A percentile compares a stretch with the other conserved stretches of the same genome.
Evolutionary conservation across 2,113 vertebrate species (phyloP).

Genomic region (Hipposideros armiger): DNA sequence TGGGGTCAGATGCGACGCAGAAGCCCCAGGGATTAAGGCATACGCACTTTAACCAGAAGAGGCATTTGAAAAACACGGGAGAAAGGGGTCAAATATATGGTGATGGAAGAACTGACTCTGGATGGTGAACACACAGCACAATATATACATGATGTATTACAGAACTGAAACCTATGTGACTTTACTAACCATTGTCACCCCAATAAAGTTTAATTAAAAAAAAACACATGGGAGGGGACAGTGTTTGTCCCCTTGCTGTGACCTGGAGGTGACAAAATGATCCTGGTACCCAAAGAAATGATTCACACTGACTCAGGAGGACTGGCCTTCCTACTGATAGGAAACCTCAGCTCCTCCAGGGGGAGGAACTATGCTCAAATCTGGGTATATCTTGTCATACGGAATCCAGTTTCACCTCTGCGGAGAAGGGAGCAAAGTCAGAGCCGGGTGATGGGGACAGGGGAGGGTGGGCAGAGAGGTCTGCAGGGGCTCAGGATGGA

Average conservation of each 20-base stretch:
- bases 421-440: too few relatives aligned
- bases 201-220: too few relatives aligned
- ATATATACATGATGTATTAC: too few relatives aligned
- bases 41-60: neutral
- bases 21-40: neutral
- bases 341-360: neutral
- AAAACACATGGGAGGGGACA: neutral
- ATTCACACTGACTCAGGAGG: neutral
- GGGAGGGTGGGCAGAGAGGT: neutral
- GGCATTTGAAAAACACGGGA: neutral
- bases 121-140: too few relatives aligned
- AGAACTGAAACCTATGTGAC: too few relatives aligned
- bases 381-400: rapidly evolving
- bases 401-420: neutral
- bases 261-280: neutral
- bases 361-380: neutral
- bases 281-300: neutral
- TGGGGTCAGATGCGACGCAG: neutral
- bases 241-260: too few relatives aligned
- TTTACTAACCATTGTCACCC: too few relatives aligned
- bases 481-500: neutral
- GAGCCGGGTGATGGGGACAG: rapidly evolving
- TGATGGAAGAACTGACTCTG: too few relatives aligned
- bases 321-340: neutral
- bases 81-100: neutral